Evolutionary conservation across 2,888 invertebrate species (phyloP), one percentile per base, ranked within the genome.

Genomic region (Hirtodrosophila alboralis): DNA sequence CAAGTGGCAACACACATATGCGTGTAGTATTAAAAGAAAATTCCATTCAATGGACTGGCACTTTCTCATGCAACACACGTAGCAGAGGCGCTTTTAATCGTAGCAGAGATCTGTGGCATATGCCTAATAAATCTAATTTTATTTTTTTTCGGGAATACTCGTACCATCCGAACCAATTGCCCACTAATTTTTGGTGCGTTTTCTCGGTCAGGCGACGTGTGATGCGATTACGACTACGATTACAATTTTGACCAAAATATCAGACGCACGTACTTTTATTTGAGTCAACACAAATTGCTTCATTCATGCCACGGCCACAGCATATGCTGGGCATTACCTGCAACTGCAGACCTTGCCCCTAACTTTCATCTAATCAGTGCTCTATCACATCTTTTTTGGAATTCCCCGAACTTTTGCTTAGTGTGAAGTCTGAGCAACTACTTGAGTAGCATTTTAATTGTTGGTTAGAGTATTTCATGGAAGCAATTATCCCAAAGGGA

Each of bases 121-220:
- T 75, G 84, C 59, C 74, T 66, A 81, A 79, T 78, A 84, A 81
- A 81, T 81, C 81, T 81, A 59, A 67, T 76, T 75, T 62, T 38
- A 37, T 18, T 2, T 10, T 10, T 3, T 36, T 36, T 18, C n/a
- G 16, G 49, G 13, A 13, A 12, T 7, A 34, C n/a, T n/a, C n/a
- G n/a, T n/a, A n/a, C 16, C 23, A 52, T 47, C 38, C 31, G 53
- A 62, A 66, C 68, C 84, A 79, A 79, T 79, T 83, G 78, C 58
- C 54, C 68, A 76, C 78, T 79, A 83, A 79, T 83, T 79, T 79
- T 83, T 30, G 34, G 65, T 83, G 84, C 84, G 78, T 79, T 79
- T 79, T 79, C 59, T 76, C 68, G 84, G 54, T 36, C 73, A 48
- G 9, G 53, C 56, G 72, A 75, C 79, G 78, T 70, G 75, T 72